Evolutionary conservation across 2,113 vertebrate genomes (phyloP), one percentile per base, ranked within the genome.

Genomic region (Gymnobelideus leadbeateri): DNA sequence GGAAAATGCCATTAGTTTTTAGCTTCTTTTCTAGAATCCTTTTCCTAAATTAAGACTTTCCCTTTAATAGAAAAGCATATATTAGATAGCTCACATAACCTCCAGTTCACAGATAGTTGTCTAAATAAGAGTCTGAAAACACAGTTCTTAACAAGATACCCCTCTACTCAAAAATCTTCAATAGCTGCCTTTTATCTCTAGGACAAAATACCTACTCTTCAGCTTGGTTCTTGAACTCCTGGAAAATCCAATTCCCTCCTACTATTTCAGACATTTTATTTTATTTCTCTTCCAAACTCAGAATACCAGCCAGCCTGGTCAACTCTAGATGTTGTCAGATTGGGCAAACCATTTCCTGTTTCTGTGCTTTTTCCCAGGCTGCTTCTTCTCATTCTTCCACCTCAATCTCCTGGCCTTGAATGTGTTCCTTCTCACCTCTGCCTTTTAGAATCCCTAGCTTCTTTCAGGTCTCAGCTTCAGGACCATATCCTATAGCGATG

Each of bases 1-100:
- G 47, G n/a, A 92, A 91, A 89, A 91, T 89, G 57, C 91, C 28
- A 0, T 6, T 91, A 61, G 8, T 24, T 61, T 94, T 53, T 4
- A 51, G 1, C 92, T 84, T 94, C 92, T 3, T 91, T 94, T 93
- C 7, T 89, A 95, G 4, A 90, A 19, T 89, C 93, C 16, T 57
- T 84, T 84, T 7, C 6, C 7, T 92, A 55, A 84, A 68, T 92
- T 90, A 46, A 54, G 23, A 47, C 14, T 95, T 92, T 43, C 3
- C 61, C 4, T 95, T 89, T 77, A 77, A 77, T 77, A n/a, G 55
- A 19, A n/a, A 68, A 77, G 14, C 1, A 77, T n/a, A 77, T 19
- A 77, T n/a, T 77, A 77, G 3, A 14, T 31, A 14, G 61, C 14
- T 77, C 61, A 77, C 61, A 37, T n/a, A 37, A 31, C 68, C 37